Percentiles rank a stretch among this genome's conserved stretches.
phyloP scores from a whole-genome alignment of 2,113 vertebrate genomes.

The Oenanthe oenanthe region DNA sequence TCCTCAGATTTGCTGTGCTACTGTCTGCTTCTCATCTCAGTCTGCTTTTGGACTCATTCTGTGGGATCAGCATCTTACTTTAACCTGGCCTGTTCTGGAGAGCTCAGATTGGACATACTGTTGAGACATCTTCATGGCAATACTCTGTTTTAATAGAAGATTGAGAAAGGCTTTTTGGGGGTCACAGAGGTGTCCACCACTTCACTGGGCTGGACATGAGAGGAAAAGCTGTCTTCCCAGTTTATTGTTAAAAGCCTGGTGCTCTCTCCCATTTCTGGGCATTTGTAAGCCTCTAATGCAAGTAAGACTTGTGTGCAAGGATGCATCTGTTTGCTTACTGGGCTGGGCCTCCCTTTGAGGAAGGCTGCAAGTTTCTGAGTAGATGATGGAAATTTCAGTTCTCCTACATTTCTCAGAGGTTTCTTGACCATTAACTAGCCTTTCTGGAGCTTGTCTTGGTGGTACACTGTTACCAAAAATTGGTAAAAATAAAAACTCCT shows the following conservation, averaged over 20 bases:
- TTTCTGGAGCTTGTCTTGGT: background rate
- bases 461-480: background rate
- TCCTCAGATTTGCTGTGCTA: background rate
- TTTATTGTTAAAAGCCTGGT: background rate
- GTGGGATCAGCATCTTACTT: background rate
- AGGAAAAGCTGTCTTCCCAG: background rate
- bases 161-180: background rate
- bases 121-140: background rate
- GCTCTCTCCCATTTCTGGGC: background rate
- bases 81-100: background rate
- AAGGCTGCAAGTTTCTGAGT: background rate
- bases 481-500: background rate
- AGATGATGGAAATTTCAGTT: background rate
- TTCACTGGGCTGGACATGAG: background rate
- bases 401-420: background rate
- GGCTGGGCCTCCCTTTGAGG: background rate
- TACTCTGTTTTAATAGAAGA: background rate
- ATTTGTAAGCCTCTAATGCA: background rate
- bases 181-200: background rate
- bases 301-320: background rate
- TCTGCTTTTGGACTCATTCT: background rate
- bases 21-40: background rate
- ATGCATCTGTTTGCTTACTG: background rate
- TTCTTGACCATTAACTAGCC: background rate
- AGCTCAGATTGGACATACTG: background rate